A percentile compares a stretch with the other conserved stretches of the same genome.
phyloP scores from a whole-genome alignment of 2,797 vertebrate species.

The Botia kubotai region DNA sequence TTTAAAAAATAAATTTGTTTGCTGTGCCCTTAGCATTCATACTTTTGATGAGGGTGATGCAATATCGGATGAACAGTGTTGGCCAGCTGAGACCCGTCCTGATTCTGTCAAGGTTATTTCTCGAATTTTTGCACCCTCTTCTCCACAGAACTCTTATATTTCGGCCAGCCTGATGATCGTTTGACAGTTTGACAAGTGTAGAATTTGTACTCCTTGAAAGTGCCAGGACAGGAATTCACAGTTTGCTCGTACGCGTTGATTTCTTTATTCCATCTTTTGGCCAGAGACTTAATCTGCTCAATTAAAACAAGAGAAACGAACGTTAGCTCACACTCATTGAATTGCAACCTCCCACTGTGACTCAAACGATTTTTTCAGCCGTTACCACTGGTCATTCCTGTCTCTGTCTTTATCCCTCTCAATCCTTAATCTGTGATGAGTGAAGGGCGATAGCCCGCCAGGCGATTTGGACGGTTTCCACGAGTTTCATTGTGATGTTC shows the following conservation, averaged over 20 bases:
- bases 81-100: conserved; percentile 10
- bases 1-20: not conserved
- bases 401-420: conserved; percentile 19
- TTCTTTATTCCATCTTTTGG: not conserved
- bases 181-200: conserved; percentile 24
- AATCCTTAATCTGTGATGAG: conserved; percentile 11
- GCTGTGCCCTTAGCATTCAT: conserved; percentile 4
- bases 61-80: not conserved
- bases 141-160: not conserved
- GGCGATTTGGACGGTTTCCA: conserved; percentile 8
- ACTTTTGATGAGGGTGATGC: conserved; percentile 32
- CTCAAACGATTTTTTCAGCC: not conserved
- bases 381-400: conserved; percentile 22
- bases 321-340: not conserved
- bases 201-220: conserved; percentile 8
- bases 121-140: not conserved
- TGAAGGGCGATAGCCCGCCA: not conserved
- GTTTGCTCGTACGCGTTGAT: not conserved
- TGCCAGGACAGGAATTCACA: conserved; percentile 7
- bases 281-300: too few relatives aligned
- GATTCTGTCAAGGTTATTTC: conserved; percentile 41
- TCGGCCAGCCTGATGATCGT: not conserved
- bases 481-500: not conserved
- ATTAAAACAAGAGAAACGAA: not conserved
- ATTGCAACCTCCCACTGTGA: conserved; percentile 8